Evolutionary conservation across 2,888 invertebrate genomes (phyloP).

Genomic region (Pandemis cinnamomeana): DNA sequence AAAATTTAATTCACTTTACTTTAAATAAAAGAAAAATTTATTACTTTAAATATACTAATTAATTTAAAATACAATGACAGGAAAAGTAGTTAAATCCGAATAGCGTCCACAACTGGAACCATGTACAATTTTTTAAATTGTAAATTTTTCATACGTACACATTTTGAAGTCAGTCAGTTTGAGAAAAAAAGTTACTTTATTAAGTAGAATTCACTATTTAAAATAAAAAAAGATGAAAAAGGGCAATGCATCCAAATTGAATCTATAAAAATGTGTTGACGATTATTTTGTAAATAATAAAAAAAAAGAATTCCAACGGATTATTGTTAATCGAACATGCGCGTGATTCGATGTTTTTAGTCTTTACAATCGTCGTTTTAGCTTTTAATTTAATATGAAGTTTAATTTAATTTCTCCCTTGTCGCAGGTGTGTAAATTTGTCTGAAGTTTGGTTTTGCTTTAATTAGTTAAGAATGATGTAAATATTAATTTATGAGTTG

Average conservation of each 20-base stretch:
- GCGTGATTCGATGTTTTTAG: constrained; percentile 32
- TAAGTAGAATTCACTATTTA: neutral
- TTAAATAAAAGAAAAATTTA: too few relatives aligned
- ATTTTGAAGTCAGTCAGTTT: too few relatives aligned
- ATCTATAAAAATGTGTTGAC: neutral
- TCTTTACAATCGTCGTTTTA: constrained; percentile 55
- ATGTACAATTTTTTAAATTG: too few relatives aligned
- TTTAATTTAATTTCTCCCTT: constrained; percentile 48
- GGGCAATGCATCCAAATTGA: neutral
- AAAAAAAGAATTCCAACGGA: neutral
- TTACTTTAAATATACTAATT: too few relatives aligned
- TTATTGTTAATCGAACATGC: neutral
- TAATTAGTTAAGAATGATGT: constrained; percentile 75
- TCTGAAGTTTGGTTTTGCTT: constrained; percentile 78
- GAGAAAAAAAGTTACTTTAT: too few relatives aligned
- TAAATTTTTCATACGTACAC: too few relatives aligned
- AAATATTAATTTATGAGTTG: constrained; percentile 78
- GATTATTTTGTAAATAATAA: too few relatives aligned
- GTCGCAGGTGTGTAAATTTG: constrained; percentile 61
- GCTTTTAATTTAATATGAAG: constrained; percentile 59
- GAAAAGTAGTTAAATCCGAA: too few relatives aligned
- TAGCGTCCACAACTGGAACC: too few relatives aligned
- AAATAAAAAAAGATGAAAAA: neutral
- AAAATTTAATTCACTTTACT: neutral
- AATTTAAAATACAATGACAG: too few relatives aligned